phyloP scores from a whole-genome alignment of 92 coral and sea anemone species.

The Phenganax subtilis region DNA sequence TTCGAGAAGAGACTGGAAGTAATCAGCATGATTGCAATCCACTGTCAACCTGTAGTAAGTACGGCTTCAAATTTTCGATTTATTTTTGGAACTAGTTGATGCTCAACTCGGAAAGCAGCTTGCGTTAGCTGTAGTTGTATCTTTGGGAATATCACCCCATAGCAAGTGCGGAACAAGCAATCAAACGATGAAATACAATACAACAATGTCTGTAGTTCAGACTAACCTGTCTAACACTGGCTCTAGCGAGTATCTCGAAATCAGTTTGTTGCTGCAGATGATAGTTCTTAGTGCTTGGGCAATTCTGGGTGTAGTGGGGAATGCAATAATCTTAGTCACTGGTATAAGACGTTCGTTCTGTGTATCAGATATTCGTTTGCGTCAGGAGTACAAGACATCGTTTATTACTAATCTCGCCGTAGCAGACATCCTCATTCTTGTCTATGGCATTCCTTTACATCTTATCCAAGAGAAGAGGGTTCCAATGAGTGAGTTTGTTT shows the following conservation, averaged over 20 bases:
- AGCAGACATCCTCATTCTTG: slow-evolving; percentile 26
- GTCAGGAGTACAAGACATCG: slow-evolving; percentile 29
- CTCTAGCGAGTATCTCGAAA: slow-evolving; percentile 17
- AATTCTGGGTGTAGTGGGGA: slow-evolving; percentile 17
- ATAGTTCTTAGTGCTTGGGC: slow-evolving; percentile 28
- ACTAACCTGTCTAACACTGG: neutral
- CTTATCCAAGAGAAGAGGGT: slow-evolving; percentile 9
- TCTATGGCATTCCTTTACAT: slow-evolving; percentile 30
- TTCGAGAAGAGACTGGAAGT: slow-evolving; percentile 13
- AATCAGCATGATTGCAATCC: slow-evolving; percentile 3
- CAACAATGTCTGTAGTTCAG: neutral
- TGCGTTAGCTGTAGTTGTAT: neutral
- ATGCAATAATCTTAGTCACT: slow-evolving; percentile 19
- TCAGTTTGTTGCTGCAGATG: slow-evolving; percentile 36
- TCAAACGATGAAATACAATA: slow-evolving; percentile 19
- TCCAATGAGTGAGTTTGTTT: slow-evolving; percentile 32
- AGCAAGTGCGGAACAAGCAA: neutral
- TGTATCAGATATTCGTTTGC: neutral
- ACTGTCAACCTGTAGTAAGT: neutral
- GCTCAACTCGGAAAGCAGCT: neutral
- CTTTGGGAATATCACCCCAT: neutral
- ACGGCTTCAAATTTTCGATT: neutral
- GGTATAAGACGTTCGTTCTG: slow-evolving; percentile 17
- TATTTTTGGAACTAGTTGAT: neutral
- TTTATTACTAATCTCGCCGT: slow-evolving; percentile 29